Base-by-base conservation (phyloP, 2,888 invertebrate species). In the Argyra leucocephala region DNA sequence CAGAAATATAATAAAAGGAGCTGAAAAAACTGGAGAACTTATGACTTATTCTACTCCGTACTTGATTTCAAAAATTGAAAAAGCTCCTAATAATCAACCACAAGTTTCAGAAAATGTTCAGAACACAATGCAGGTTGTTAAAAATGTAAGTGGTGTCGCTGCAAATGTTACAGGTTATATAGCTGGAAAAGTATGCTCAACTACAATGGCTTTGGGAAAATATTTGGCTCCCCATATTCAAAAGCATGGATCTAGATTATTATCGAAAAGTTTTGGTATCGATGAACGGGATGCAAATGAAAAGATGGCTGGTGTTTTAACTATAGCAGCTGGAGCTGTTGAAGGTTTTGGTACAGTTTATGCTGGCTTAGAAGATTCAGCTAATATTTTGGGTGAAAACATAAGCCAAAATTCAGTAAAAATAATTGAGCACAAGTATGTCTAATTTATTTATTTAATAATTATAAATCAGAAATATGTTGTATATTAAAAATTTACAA, bases 351-450 rank as follows among this genome's bases (percentile, higher is more conserved):
- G 84, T 0, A 88, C 88, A 0, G 83, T 91, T 15, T 89, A 88
- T 74, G 80, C 84, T 71, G 86, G 89, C 3, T 77, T 91, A 57
- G 90, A 91, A 73, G 81, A 83, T 62, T 89, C 90, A 0, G 89
- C 89, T 1, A 82, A 82, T 66, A 84, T 85, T 62, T 76, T 91
- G 63, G 89, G 87, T 10, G 76, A 74, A 48, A 85, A 80, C 73
- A 75, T 91, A 24, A 85, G 88, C 63, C 81, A 87, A 70, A 89
- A 90, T 76, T 90, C 90, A 0, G 89, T 90, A 0, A 83, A 85
- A 73, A 83, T 90, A 65, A 88, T 91, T 58, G 81, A 86, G 71
- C 85, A 90, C 74, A 89, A 86, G 89, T 90, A 80, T 78, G 82
- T 75, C 24, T 60, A n/a, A n/a, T n/a, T n/a, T n/a, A n/a, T n/a